These are phyloP conservation scores for Choreutis nemorana DNA, from an alignment of 2,888 invertebrate species.

Conservation along the genomic window DNA sequence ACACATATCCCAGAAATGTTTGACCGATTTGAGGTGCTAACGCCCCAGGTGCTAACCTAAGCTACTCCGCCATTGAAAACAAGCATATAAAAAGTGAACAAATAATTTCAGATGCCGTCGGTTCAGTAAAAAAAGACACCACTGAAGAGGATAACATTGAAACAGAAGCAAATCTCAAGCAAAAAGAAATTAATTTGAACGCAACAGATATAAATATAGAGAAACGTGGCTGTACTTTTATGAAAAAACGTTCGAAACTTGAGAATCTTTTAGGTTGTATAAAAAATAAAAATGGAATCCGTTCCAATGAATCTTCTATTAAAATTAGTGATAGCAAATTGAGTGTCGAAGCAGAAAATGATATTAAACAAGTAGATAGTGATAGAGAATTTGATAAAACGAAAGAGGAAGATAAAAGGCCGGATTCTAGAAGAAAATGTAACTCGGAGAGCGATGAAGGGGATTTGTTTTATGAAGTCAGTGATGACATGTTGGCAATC, in stretches of 20 bases:
- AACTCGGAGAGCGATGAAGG: constrained; percentile 20
- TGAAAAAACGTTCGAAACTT: constrained; percentile 32
- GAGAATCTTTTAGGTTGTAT: constrained; percentile 29
- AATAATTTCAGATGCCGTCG: constrained; percentile 26
- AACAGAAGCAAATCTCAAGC: background rate
- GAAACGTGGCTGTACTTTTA: constrained; percentile 21
- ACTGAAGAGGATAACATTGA: background rate
- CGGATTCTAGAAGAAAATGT: constrained; percentile 1
- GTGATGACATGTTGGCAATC: constrained; percentile 25
- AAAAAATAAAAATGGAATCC: constrained; percentile 18
- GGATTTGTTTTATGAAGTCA: constrained; percentile 18
- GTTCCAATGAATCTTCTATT: too few relatives aligned
- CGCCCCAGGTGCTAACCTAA: too few relatives aligned
- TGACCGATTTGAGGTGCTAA: too few relatives aligned
- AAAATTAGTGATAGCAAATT: too few relatives aligned
- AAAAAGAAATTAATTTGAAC: background rate
- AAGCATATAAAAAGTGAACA: too few relatives aligned
- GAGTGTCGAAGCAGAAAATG: too few relatives aligned
- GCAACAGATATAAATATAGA: constrained; percentile 4
- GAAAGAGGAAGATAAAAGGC: background rate
- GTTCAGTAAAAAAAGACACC: constrained; percentile 7
- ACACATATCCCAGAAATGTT: too few relatives aligned
- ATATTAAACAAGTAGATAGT: background rate
- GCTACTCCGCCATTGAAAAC: too few relatives aligned
- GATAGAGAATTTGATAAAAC: constrained; percentile 3